Evolutionary conservation across 2,113 vertebrate species (phyloP).

Genomic region (Lepidothrix coronata): DNA sequence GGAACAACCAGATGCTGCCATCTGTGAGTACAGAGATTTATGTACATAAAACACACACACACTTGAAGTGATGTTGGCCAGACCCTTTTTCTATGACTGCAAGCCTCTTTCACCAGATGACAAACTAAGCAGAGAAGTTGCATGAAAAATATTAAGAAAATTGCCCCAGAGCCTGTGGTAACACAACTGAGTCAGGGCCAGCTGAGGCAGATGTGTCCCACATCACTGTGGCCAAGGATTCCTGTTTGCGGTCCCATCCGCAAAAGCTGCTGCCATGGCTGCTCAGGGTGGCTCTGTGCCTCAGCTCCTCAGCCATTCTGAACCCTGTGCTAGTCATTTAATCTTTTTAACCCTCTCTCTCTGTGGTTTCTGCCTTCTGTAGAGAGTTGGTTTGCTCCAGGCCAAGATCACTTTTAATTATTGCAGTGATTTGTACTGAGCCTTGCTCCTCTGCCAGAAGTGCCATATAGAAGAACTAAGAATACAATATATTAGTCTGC

Average conservation of each 20-base stretch:
- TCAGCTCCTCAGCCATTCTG: neutral
- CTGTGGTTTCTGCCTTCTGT: neutral
- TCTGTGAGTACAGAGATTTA: constrained; percentile 27
- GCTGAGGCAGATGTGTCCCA: neutral
- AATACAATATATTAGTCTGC: constrained; percentile 3
- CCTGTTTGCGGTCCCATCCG: neutral
- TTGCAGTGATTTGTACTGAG: constrained; percentile 34
- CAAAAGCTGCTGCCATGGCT: neutral
- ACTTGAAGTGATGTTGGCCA: neutral
- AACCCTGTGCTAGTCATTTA: neutral
- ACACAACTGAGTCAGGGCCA: neutral
- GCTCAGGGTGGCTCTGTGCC: neutral
- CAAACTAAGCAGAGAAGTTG: neutral
- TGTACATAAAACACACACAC: neutral
- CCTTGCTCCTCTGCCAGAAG: neutral
- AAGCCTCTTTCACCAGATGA: neutral
- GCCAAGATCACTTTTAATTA: constrained; percentile 30
- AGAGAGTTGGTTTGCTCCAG: constrained; percentile 9
- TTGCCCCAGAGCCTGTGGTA: neutral
- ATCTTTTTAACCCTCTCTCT: neutral
- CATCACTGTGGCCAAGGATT: neutral
- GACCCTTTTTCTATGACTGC: neutral
- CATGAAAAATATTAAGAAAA: neutral
- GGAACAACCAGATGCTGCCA: constrained; percentile 20
- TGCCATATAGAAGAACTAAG: neutral